Percentiles rank a stretch among this genome's conserved stretches.
Evolutionary conservation across 2,113 vertebrate genomes (phyloP).

Genomic region (Rhynchopsitta pachyrhyncha): DNA sequence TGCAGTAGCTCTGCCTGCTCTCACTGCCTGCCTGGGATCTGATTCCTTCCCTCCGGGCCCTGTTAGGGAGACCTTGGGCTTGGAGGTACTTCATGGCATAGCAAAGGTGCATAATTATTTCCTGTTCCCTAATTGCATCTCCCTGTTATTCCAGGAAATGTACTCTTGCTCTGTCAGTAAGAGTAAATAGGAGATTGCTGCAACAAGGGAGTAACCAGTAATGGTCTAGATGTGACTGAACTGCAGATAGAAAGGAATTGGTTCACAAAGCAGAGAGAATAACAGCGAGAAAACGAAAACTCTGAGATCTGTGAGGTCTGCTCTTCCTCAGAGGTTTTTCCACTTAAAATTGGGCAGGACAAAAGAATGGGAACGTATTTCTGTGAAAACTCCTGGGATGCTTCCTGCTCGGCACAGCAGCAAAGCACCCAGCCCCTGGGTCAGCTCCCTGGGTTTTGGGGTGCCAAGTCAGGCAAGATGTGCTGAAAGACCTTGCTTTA

Average conservation of each 20-base stretch:
- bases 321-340: not conserved
- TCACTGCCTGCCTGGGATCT: not conserved
- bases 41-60: not conserved
- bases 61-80: slow-evolving; percentile 22
- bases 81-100: not conserved
- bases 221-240: slow-evolving; percentile 44
- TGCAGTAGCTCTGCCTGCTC: slow-evolving; percentile 10
- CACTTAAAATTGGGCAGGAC: not conserved
- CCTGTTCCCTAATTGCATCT: slow-evolving; percentile 38
- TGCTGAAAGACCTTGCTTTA: not conserved
- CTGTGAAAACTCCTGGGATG: not conserved
- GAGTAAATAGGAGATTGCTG: slow-evolving; percentile 47
- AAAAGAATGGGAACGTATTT: not conserved
- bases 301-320: not conserved
- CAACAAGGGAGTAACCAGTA: slow-evolving; percentile 27
- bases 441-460: not conserved
- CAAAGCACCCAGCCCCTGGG: rapidly evolving
- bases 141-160: slow-evolving; percentile 55
- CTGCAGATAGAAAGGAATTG: slow-evolving; percentile 7
- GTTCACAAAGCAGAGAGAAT: not conserved
- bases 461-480: not conserved
- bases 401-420: not conserved
- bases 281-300: not conserved
- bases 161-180: slow-evolving; percentile 40
- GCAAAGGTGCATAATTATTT: slow-evolving; percentile 46